phyloP scores from a whole-genome alignment of 2,797 vertebrate genomes.

The Scolopax rusticola region DNA sequence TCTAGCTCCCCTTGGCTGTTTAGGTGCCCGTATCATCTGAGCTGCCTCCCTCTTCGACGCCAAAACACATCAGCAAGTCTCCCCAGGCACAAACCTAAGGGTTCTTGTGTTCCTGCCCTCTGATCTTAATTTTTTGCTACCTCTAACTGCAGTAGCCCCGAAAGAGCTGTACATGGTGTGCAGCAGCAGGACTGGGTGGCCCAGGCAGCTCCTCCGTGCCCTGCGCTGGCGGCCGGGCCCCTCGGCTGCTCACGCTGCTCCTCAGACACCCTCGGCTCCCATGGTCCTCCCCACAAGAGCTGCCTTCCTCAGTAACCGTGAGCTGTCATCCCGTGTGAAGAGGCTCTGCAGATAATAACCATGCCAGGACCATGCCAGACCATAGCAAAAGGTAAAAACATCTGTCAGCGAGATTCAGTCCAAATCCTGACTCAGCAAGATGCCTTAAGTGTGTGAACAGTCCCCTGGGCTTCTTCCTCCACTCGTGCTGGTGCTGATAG shows the following conservation, averaged over 20 bases:
- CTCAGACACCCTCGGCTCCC: not conserved
- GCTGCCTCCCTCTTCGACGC: not conserved
- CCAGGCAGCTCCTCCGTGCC: not conserved
- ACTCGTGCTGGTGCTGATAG: not conserved
- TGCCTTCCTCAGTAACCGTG: not conserved
- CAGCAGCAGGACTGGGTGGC: not conserved
- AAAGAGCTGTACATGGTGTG: not conserved
- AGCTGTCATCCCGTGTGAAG: not conserved
- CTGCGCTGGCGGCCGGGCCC: fast-evolving
- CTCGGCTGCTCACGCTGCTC: not conserved
- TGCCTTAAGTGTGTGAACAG: not conserved
- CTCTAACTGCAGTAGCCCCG: not conserved
- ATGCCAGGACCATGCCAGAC: too few relatives aligned
- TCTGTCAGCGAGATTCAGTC: not conserved
- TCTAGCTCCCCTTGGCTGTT: not conserved
- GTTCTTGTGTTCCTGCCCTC: not conserved
- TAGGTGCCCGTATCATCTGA: not conserved
- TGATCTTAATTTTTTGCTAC: not conserved
- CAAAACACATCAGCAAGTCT: fast-evolving
- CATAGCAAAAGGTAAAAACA: not conserved
- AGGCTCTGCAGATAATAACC: not conserved
- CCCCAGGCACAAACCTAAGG: not conserved
- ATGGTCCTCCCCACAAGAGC: not conserved
- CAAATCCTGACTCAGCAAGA: not conserved
- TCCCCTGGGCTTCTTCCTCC: not conserved